Percentiles rank a stretch among this genome's conserved stretches.
Conservation (phyloP, 2,797 vertebrate species). For the Botia almorhae region DNA sequence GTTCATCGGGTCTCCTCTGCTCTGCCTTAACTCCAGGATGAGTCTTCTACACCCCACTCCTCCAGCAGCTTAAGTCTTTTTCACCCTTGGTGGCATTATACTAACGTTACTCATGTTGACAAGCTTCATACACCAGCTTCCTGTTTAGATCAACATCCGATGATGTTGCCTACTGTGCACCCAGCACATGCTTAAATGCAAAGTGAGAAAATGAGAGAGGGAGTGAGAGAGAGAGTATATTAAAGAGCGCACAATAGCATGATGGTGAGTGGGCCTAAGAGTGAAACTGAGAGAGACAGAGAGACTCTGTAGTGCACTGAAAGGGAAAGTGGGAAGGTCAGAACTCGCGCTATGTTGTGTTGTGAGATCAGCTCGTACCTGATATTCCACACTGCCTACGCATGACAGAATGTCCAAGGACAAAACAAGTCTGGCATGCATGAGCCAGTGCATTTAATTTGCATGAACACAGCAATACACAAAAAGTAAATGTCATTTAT, state of each 20-base stretch:
- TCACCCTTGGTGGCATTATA: not conserved
- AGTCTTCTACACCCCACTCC: slow-evolving; percentile 7
- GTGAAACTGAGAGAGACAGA: not conserved
- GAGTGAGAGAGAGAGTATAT: not conserved
- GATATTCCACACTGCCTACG: slow-evolving; percentile 53
- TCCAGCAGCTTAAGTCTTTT: slow-evolving; percentile 9
- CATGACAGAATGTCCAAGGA: slow-evolving; percentile 42
- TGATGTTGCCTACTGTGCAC: slow-evolving; percentile 9
- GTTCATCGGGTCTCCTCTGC: slow-evolving; percentile 20
- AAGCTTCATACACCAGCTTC: slow-evolving; percentile 7
- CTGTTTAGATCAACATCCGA: slow-evolving; percentile 35
- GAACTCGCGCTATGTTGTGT: slow-evolving; percentile 38
- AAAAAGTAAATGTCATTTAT: not conserved
- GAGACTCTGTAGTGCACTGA: not conserved
- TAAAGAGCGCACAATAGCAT: not conserved
- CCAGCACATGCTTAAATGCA: slow-evolving; percentile 27
- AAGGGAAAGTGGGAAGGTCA: slow-evolving; percentile 43
- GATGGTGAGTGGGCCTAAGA: not conserved
- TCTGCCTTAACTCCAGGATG: too few species aligned
- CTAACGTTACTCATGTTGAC: slow-evolving; percentile 9
- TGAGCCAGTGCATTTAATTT: slow-evolving; percentile 3
- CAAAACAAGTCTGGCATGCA: slow-evolving; percentile 30
- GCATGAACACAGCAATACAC: not conserved
- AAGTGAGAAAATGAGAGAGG: not conserved
- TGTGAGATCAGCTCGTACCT: slow-evolving; percentile 47